Evolutionary conservation across 2,888 invertebrate species (phyloP).

Genomic region (Eurytoma californica): DNA sequence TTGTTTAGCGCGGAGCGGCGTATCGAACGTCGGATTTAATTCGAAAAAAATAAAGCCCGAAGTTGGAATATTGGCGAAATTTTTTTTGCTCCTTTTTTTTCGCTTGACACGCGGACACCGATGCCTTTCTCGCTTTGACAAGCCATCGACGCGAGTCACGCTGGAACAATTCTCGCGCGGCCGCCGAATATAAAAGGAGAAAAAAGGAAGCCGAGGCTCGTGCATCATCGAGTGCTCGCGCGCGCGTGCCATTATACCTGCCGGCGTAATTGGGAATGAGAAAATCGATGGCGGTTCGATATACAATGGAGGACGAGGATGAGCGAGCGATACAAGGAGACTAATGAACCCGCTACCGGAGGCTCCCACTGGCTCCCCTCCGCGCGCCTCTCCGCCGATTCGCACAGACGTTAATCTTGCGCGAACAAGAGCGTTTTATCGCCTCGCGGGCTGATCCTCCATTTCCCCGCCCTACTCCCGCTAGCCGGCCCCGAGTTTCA

Average conservation of each 20-base stretch:
- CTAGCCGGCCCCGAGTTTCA: background rate
- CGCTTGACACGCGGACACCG: background rate
- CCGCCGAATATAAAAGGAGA: slow-evolving; percentile 4
- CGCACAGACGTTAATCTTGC: slow-evolving; percentile 67
- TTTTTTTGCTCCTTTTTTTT: slow-evolving; percentile 25
- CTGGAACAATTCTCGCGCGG: slow-evolving; percentile 25
- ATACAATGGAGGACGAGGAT: slow-evolving; percentile 33
- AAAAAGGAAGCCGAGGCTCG: slow-evolving; percentile 10
- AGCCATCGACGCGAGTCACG: slow-evolving; percentile 35
- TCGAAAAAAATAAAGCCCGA: background rate
- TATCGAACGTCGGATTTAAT: slow-evolving; percentile 22
- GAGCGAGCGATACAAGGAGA: slow-evolving; percentile 53
- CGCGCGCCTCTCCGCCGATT: background rate
- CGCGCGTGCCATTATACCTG: slow-evolving; percentile 11
- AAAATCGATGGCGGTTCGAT: slow-evolving; percentile 50
- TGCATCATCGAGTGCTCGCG: slow-evolving; percentile 33
- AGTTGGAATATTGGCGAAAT: slow-evolving; percentile 26
- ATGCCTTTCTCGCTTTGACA: slow-evolving; percentile 32
- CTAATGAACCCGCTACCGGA: slow-evolving; percentile 61
- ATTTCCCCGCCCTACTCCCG: background rate
- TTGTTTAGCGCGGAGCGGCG: slow-evolving; percentile 19
- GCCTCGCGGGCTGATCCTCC: slow-evolving; percentile 51
- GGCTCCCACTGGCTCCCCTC: background rate
- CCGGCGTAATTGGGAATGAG: slow-evolving; percentile 36
- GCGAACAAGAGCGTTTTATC: slow-evolving; percentile 71